Evolutionary conservation across 1,140 invertebrate genomes (phyloP), one percentile per base, ranked within the genome.

Genomic region (Bombus pascuorum): DNA sequence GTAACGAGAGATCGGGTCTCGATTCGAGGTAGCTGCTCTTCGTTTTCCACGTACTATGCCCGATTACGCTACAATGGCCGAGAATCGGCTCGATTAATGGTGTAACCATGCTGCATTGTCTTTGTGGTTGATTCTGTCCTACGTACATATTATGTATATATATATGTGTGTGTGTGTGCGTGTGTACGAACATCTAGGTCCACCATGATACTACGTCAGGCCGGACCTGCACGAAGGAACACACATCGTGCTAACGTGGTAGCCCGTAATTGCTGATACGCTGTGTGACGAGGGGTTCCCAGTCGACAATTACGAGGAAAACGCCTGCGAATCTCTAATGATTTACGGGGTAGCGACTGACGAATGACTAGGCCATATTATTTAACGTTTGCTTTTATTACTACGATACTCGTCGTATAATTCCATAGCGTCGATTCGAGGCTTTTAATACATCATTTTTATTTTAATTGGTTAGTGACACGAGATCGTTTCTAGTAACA

Each of bases 51-150:
- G 42, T 75, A 66, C 25, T 62, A 39, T 79, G 66, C 53, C 34
- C 71, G 39, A 75, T 73, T 34, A 57, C 71, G 65, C 44, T 80
- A 83, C 87, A 85, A 89, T 75, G 71, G 53, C 25, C 32, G 84
- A 72, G 80, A 89, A 89, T 86, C 87, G 66, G 37, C 75, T 59
- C 83, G 78, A 86, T 89, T 89, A 89, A 89, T 78, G 83, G 65
- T 57, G 70, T 83, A 86, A 86, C 87, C 65, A 72, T 82, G 80
- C 80, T 73, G 57, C 79, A 86, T 89, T 88, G 87, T 89, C 84
- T 89, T 57, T 34, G 32, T 37, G 39, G 39, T 47, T 39, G 42
- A 80, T 37, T 42, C 22, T n/a, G n/a, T 12, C 62, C 47, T 77
- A 80, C 77, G 18, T 68, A 18, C 47, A 53, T 53, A 53, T 53